Percentiles rank a stretch among this genome's conserved stretches.
Conservation (phyloP, 2,888 invertebrate species). For the Caradrina clavipalpis region DNA sequence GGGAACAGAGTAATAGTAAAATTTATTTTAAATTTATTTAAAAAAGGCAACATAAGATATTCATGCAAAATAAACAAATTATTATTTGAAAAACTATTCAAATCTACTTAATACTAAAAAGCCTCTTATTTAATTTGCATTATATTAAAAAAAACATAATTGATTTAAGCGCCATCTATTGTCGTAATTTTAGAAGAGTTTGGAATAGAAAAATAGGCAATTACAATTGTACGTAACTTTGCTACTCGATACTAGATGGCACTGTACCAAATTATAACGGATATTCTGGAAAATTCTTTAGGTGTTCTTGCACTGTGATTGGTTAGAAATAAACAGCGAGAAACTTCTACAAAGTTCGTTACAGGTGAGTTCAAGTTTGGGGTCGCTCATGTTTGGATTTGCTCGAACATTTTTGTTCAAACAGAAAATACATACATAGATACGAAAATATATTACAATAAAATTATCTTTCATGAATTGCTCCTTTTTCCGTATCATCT, state of each 20-base stretch:
- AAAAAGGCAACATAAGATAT: neutral
- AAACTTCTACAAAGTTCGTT: slow-evolving; percentile 51
- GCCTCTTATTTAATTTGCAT: neutral
- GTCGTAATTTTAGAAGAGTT: neutral
- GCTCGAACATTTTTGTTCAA: slow-evolving; percentile 20
- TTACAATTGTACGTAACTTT: slow-evolving; percentile 9
- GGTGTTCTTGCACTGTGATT: slow-evolving; percentile 21
- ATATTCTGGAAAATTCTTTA: slow-evolving; percentile 50
- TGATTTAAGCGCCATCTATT: slow-evolving; percentile 54
- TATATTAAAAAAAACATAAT: neutral
- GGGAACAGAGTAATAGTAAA: too few relatives aligned
- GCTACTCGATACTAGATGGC: slow-evolving; percentile 73
- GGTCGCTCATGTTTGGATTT: slow-evolving; percentile 55
- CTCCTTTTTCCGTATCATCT: too few relatives aligned
- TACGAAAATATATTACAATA: neutral
- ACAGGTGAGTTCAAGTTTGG: slow-evolving; percentile 45
- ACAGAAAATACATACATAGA: too few relatives aligned
- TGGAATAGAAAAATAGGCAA: fast-evolving
- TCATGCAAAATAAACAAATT: neutral
- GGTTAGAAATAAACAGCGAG: slow-evolving; percentile 25
- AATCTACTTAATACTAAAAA: neutral
- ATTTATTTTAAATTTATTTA: too few relatives aligned
- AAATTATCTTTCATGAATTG: too few relatives aligned
- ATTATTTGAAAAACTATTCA: neutral
- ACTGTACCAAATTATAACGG: slow-evolving; percentile 28